phyloP scores from a whole-genome alignment of 2,888 invertebrate genomes.

The Sturmia bella region DNA sequence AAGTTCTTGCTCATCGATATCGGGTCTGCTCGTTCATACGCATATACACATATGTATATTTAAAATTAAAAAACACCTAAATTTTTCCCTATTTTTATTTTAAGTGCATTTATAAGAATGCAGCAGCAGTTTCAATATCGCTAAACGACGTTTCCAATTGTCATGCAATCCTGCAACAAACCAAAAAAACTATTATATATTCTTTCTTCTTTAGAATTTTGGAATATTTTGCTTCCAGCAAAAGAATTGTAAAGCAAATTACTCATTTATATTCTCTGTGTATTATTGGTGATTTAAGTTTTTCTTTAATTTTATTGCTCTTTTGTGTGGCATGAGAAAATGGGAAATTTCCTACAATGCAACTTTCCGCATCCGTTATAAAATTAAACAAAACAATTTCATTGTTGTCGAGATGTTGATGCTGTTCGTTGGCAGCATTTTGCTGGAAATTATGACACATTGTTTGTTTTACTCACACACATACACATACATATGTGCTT shows the following conservation, averaged over 20 bases:
- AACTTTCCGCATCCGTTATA: conserved; percentile 73
- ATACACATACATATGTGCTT: not conserved
- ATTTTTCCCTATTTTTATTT: no score
- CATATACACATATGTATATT: no score
- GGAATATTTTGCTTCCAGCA: no score
- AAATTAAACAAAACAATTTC: conserved; percentile 50
- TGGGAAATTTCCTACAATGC: conserved; percentile 73
- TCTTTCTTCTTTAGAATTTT: no score
- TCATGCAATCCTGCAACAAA: no score
- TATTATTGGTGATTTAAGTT: not conserved
- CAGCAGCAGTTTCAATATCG: no score
- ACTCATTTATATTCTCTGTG: not conserved
- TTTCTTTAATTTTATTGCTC: conserved; percentile 17
- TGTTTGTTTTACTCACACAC: not conserved
- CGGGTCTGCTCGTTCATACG: no score
- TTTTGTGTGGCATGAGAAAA: conserved; percentile 22
- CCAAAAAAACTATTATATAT: no score
- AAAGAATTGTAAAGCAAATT: not conserved
- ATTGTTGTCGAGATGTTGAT: conserved; percentile 33
- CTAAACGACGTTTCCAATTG: no score
- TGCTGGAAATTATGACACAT: conserved; percentile 24
- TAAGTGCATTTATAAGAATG: no score
- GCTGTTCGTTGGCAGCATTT: not conserved
- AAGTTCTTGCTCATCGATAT: no score
- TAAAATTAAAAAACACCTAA: no score